Percentiles rank a stretch among this genome's conserved stretches.
Evolutionary conservation across 2,888 invertebrate genomes (phyloP).

Genomic region (Tridacna crocea): DNA sequence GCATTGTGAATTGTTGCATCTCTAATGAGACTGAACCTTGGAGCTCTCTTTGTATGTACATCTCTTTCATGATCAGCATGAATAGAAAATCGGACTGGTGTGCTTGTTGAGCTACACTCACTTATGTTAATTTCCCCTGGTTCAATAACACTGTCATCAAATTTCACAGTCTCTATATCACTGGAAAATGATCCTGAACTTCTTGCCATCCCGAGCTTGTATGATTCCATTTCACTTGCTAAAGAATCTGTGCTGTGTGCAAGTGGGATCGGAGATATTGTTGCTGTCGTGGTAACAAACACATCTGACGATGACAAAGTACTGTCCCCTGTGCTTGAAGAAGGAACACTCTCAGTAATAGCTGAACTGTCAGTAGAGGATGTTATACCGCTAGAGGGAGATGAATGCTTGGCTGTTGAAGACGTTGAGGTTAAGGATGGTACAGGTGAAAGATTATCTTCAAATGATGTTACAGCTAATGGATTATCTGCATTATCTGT

Average conservation of each 20-base stretch:
- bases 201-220: slow-evolving; percentile 42
- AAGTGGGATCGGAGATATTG: slow-evolving; percentile 32
- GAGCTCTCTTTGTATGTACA: slow-evolving; percentile 39
- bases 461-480: slow-evolving; percentile 6
- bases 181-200: slow-evolving; percentile 43
- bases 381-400: slow-evolving; percentile 14
- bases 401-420: slow-evolving; percentile 16
- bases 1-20: slow-evolving; percentile 60
- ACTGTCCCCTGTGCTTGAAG: background rate
- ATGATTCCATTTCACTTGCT: slow-evolving; percentile 62
- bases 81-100: slow-evolving; percentile 56
- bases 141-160: slow-evolving; percentile 27
- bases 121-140: slow-evolving; percentile 49
- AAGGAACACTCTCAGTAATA: background rate
- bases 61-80: slow-evolving; percentile 57
- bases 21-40: slow-evolving; percentile 59
- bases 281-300: slow-evolving; percentile 8
- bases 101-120: slow-evolving; percentile 58
- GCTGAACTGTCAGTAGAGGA: slow-evolving; percentile 24
- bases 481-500: background rate
- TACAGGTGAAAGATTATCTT: slow-evolving; percentile 2
- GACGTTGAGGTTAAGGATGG: slow-evolving; percentile 16
- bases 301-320: slow-evolving; percentile 1
- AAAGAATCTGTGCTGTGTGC: slow-evolving; percentile 52
- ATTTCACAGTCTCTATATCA: slow-evolving; percentile 54